Base-by-base conservation (phyloP, 1,140 invertebrate species). In the Onthophagus taurus region DNA sequence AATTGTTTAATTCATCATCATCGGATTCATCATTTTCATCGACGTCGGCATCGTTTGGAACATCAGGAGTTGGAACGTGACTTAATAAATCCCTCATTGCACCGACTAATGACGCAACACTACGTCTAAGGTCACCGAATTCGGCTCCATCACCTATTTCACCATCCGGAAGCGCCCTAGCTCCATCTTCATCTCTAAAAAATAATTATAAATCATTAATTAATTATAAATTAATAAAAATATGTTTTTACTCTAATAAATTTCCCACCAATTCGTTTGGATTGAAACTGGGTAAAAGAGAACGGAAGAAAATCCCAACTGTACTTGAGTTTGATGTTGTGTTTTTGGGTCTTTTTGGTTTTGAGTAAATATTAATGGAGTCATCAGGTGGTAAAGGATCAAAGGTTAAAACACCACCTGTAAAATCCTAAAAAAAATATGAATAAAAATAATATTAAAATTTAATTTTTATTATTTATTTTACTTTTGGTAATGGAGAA, bases 311-410 rank as follows among this genome's bases (percentile, higher is more conserved):
- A 49, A 76, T 71, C 0, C 69, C 68, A 18, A 80, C 57, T n/a
- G 61, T 55, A 51, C 59, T 66, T 4, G 60, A 47, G 41, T 61
- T 58, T 24, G 55, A 51, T 23, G 42, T 51, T 1, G 45, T 53
- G 18, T 55, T 50, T 8, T 61, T 60, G 21, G 62, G 60, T 49
- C 67, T 61, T 45, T 60, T 61, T 9, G 76, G 72, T 51, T 72
- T 66, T 36, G 64, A 68, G 61, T 90, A 91, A 35, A 80, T 72
- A 55, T 82, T 74, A 18, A 89, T 76, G 1, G 81, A 78, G 63
- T 90, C 82, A 18, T 59, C 47, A 5, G 88, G 88, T 7, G 87
- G 88, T 31, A 90, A 65, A 6, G 87, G 87, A 68, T 91, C 87
- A 58, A 85, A 83, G 30, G 76, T 80, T 57, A 88, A 70, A n/a